Evolutionary conservation across 2,113 vertebrate genomes (phyloP).

Genomic region (Albula goreensis): DNA sequence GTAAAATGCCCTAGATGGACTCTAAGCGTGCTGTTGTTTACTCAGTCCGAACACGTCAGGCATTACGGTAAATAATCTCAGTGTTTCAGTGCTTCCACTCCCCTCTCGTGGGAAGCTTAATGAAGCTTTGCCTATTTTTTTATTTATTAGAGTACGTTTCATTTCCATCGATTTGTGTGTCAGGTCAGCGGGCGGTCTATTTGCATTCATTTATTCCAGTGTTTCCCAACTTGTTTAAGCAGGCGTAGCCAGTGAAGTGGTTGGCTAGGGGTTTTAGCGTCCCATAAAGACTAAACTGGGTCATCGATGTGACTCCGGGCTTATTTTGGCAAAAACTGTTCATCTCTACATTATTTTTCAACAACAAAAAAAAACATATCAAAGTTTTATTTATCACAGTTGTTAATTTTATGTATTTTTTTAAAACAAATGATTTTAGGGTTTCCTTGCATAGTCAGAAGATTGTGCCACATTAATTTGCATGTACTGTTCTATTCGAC

Average conservation of each 20-base stretch:
- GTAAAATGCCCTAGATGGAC: background rate
- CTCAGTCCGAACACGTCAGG: constrained; percentile 38
- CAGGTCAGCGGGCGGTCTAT: constrained; percentile 55
- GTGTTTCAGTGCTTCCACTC: constrained; percentile 37
- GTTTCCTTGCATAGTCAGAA: no score
- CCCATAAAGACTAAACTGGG: constrained; percentile 57
- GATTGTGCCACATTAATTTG: background rate
- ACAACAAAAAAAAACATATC: constrained; percentile 31
- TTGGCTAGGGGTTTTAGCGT: constrained; percentile 52
- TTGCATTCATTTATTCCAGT: constrained; percentile 62
- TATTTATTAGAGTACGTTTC: constrained; percentile 55
- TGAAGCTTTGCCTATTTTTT: constrained; percentile 48
- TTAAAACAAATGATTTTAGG: no score
- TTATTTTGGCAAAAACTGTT: constrained; percentile 41
- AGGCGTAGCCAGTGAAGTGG: constrained; percentile 38
- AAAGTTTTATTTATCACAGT: constrained; percentile 37
- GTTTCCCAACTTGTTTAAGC: constrained; percentile 49
- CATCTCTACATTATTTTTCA: constrained; percentile 35
- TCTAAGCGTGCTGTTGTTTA: background rate
- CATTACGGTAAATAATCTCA: constrained; percentile 54
- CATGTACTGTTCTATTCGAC: background rate
- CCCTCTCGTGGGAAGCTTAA: constrained; percentile 52
- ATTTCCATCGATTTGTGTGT: constrained; percentile 63
- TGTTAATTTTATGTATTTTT: constrained; percentile 27
- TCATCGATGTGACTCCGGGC: constrained; percentile 41